These are phyloP conservation scores for Rhopilema esculentum DNA, from an alignment of 30 jellyfish, hydroid and myxozoan species.

Conservation along the genomic window DNA sequence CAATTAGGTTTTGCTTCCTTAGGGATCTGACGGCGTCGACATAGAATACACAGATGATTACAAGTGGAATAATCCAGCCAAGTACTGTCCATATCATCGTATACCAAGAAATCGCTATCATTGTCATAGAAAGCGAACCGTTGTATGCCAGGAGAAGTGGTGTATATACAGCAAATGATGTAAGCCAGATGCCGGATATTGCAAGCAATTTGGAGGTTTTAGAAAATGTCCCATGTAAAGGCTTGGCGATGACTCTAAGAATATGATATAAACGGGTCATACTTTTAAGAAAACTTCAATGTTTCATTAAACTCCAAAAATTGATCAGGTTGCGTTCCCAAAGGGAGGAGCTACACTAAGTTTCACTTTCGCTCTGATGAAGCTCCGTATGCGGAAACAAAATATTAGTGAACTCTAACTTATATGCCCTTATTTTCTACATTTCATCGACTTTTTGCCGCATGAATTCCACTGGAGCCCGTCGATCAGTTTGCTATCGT, in stretches of 20 bases:
- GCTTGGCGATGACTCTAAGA: slow-evolving; percentile 5
- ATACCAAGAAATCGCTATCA: background rate
- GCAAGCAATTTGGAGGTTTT: background rate
- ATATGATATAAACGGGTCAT: too few relatives aligned
- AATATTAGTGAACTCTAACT: too few relatives aligned
- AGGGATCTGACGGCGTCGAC: background rate
- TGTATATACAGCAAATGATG: background rate
- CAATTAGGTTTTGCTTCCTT: background rate
- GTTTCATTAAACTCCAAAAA: too few relatives aligned
- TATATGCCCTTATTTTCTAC: too few relatives aligned
- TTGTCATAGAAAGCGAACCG: background rate
- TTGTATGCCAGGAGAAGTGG: background rate
- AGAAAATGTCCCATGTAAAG: background rate
- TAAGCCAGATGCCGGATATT: background rate
- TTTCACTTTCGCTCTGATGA: too few relatives aligned
- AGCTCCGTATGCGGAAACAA: too few relatives aligned
- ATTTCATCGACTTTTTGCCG: too few relatives aligned
- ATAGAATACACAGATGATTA: background rate
- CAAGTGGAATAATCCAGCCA: background rate
- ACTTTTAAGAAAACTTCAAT: too few relatives aligned
- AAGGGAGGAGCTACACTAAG: too few relatives aligned
- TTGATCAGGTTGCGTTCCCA: too few relatives aligned
- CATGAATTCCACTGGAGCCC: too few relatives aligned
- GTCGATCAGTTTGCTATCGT: too few relatives aligned
- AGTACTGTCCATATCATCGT: background rate